phyloP scores from a whole-genome alignment of 2,797 vertebrate species.

The Euthynnus affinis region DNA sequence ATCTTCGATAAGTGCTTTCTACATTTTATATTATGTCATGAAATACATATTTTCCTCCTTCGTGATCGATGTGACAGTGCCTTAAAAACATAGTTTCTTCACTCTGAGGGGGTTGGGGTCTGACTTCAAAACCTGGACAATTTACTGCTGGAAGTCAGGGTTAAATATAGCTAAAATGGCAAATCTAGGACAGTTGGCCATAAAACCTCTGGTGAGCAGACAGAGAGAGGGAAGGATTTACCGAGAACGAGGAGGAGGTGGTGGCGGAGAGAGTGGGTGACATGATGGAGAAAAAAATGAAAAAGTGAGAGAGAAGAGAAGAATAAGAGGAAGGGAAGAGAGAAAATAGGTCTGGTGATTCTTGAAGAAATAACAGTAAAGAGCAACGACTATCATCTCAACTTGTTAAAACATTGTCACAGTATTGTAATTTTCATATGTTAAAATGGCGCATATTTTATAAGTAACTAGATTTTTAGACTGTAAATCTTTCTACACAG shows the following conservation, averaged over 20 bases:
- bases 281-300: slow-evolving; percentile 59
- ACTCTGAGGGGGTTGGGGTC: background rate
- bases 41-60: slow-evolving; percentile 5
- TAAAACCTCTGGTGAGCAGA: slow-evolving; percentile 76
- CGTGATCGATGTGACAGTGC: background rate
- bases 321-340: slow-evolving; percentile 27
- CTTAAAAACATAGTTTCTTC: slow-evolving; percentile 5
- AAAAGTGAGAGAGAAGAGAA: slow-evolving; percentile 44
- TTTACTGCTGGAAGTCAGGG: slow-evolving; percentile 56
- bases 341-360: slow-evolving; percentile 40
- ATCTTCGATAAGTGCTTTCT: background rate
- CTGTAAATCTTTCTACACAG: background rate
- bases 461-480: background rate
- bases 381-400: slow-evolving; percentile 18
- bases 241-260: slow-evolving; percentile 48
- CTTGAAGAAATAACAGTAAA: slow-evolving; percentile 11
- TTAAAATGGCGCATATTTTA: background rate
- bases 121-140: slow-evolving; percentile 52
- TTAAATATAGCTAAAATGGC: slow-evolving; percentile 77
- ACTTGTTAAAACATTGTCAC: background rate
- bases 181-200: slow-evolving; percentile 80
- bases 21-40: background rate
- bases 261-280: slow-evolving; percentile 51
- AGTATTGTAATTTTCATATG: background rate
- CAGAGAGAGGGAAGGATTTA: slow-evolving; percentile 60